phyloP scores from a whole-genome alignment of 30 jellyfish, hydroid and myxozoan genomes.

The Cassiopea xamachana region DNA sequence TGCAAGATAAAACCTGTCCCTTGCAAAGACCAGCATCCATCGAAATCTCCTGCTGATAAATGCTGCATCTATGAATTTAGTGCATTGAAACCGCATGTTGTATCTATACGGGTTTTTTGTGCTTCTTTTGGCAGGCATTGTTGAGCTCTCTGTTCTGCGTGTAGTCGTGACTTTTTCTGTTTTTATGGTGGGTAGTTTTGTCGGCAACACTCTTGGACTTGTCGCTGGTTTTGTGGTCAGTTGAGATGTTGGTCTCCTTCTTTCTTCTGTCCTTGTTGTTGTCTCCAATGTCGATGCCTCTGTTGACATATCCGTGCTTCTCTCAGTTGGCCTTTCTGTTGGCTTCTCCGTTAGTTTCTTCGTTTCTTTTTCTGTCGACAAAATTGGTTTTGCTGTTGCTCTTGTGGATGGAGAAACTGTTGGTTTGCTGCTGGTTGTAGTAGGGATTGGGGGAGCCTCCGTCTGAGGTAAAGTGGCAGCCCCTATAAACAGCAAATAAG shows the following conservation, averaged over 20 bases:
- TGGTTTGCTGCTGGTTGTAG: slow-evolving; percentile 14
- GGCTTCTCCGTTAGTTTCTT: slow-evolving; percentile 2
- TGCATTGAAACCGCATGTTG: slow-evolving; percentile 46
- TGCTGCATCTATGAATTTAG: slow-evolving; percentile 40
- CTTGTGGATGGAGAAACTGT: neutral
- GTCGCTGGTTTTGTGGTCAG: slow-evolving; percentile 29
- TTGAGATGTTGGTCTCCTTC: no score
- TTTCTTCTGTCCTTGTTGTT: slow-evolving; percentile 1
- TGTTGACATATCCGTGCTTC: neutral
- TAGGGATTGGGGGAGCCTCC: slow-evolving; percentile 17
- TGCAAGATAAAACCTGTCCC: slow-evolving; percentile 58
- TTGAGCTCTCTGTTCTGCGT: neutral
- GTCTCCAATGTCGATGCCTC: neutral
- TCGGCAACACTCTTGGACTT: neutral
- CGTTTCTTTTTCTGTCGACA: neutral
- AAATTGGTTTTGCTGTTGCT: neutral
- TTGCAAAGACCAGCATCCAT: slow-evolving; percentile 60
- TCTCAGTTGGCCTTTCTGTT: neutral
- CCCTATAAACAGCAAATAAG: neutral
- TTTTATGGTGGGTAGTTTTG: neutral
- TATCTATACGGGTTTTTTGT: slow-evolving; percentile 19
- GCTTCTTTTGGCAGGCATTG: neutral
- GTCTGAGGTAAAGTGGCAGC: slow-evolving; percentile 19
- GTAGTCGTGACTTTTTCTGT: slow-evolving; percentile 7
- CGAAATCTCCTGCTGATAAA: slow-evolving; percentile 33